phyloP scores from a whole-genome alignment of 2,888 invertebrate species.

The Cybosia mesomella region DNA sequence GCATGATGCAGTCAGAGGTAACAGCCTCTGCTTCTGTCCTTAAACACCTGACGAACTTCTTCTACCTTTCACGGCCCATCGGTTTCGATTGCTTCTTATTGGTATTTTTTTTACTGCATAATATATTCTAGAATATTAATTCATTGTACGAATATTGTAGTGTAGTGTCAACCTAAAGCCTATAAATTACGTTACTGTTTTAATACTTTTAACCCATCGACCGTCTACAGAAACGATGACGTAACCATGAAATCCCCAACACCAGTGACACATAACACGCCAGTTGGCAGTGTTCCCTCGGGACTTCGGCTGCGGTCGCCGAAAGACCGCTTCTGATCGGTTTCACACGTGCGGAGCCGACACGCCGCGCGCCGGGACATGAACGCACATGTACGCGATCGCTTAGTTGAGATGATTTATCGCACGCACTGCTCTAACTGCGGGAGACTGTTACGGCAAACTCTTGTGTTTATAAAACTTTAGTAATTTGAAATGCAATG shows the following conservation, averaged over 20 bases:
- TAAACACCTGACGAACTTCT: too few species aligned
- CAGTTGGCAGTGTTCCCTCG: conserved; percentile 13
- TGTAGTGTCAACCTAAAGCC: too few species aligned
- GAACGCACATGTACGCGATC: conserved; percentile 38
- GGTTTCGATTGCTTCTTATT: too few species aligned
- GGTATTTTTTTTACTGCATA: too few species aligned
- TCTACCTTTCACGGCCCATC: too few species aligned
- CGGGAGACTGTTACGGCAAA: neutral
- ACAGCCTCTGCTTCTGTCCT: too few species aligned
- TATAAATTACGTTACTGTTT: too few species aligned
- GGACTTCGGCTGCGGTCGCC: neutral
- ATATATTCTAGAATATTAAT: too few species aligned
- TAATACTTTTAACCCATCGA: neutral
- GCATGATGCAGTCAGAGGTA: too few species aligned
- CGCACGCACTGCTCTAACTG: neutral
- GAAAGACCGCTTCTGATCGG: conserved; percentile 17
- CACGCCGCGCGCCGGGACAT: neutral
- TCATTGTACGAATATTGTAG: too few species aligned
- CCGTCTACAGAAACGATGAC: neutral
- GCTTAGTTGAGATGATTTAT: conserved; percentile 36
- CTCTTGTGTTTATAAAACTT: conserved; percentile 15
- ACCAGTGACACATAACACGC: conserved; percentile 3
- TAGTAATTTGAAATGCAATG: conserved; percentile 3
- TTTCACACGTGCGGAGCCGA: conserved; percentile 26
- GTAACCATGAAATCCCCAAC: neutral